Evolutionary conservation across 2,797 vertebrate genomes (phyloP).

Genomic region (Molothrus ater): DNA sequence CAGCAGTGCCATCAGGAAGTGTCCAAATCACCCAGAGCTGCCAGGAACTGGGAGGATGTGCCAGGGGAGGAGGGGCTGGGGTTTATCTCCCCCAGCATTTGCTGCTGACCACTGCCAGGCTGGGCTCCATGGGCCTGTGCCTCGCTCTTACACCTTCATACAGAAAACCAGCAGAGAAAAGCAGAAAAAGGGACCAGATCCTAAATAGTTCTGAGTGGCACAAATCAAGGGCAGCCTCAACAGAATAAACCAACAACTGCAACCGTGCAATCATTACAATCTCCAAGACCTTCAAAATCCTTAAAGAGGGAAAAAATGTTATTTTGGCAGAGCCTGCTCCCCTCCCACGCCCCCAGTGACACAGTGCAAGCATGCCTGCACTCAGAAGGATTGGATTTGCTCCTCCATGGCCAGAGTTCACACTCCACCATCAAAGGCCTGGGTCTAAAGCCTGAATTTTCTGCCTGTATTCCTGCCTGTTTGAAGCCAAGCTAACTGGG

Average conservation of each 20-base stretch:
- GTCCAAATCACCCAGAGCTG: not conserved
- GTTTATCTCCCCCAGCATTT: not conserved
- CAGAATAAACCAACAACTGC: not conserved
- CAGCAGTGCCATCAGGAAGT: not conserved
- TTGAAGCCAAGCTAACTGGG: not conserved
- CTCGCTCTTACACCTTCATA: rapidly evolving
- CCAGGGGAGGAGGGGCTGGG: not conserved
- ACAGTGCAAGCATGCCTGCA: not conserved
- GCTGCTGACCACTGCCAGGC: not conserved
- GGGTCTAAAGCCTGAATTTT: not conserved
- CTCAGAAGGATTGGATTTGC: not conserved
- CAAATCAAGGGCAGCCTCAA: not conserved
- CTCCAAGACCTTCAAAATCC: not conserved
- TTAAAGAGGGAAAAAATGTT: not conserved
- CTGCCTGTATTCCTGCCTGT: not conserved
- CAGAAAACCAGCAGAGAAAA: not conserved
- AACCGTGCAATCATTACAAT: rapidly evolving
- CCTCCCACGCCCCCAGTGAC: too few relatives aligned
- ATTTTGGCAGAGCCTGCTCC: not conserved
- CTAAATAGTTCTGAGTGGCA: not conserved
- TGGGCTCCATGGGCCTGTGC: not conserved
- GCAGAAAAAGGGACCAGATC: not conserved
- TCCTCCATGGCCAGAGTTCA: not conserved
- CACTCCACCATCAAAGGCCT: not conserved
- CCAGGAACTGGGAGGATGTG: not conserved